Evolutionary conservation across 2,113 vertebrate genomes (phyloP).

Genomic region (Girardinichthys multiradiatus): DNA sequence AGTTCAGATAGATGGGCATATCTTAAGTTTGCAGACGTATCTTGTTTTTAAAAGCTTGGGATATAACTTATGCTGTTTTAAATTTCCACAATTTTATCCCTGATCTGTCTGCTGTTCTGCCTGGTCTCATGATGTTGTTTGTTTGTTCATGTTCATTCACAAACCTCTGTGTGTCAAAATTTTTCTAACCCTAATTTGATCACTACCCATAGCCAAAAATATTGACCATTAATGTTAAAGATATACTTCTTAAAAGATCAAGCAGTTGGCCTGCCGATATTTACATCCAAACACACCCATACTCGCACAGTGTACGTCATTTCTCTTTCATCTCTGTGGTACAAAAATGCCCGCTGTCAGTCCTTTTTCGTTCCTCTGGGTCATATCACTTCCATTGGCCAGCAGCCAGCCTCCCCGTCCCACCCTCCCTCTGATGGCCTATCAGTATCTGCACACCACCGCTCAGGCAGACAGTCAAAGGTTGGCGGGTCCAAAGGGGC

Average conservation of each 20-base stretch:
- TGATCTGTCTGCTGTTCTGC: too few species aligned
- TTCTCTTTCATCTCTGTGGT: constrained; percentile 58
- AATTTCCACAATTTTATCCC: too few species aligned
- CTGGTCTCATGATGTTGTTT: too few species aligned
- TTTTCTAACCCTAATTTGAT: too few species aligned
- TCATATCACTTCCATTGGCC: constrained; percentile 66
- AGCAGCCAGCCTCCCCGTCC: constrained; percentile 59
- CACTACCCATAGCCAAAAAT: too few species aligned
- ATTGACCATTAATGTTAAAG: not conserved
- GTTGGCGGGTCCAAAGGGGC: constrained; percentile 60
- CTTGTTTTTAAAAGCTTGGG: too few species aligned
- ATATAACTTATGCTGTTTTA: too few species aligned
- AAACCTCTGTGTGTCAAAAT: too few species aligned
- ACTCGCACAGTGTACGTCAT: constrained; percentile 8
- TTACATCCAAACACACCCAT: constrained; percentile 10
- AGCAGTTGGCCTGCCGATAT: not conserved
- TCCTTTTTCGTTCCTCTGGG: constrained; percentile 57
- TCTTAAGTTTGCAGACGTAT: too few species aligned
- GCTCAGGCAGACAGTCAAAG: constrained; percentile 61
- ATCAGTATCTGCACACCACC: constrained; percentile 60
- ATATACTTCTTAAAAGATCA: not conserved
- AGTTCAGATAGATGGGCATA: too few species aligned
- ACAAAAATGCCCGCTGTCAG: constrained; percentile 16
- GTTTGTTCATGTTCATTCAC: too few species aligned
- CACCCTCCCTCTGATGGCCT: constrained; percentile 64